Evolutionary conservation across 2,113 vertebrate species (phyloP).

Genomic region (Pycnonotus jocosus): DNA sequence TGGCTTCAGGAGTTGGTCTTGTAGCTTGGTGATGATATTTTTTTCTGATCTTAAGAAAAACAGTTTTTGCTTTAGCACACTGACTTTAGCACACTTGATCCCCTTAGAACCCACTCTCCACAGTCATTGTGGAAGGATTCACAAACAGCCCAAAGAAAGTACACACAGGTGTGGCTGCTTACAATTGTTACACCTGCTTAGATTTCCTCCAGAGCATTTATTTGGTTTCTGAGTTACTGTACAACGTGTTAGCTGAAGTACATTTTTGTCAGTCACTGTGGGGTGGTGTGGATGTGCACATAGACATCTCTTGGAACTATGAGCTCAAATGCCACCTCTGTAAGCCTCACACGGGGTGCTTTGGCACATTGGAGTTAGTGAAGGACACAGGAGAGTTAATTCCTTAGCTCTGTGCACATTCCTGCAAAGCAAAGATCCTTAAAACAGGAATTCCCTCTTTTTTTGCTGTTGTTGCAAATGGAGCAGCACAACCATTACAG

Average conservation of each 20-base stretch:
- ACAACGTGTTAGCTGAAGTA: neutral
- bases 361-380: neutral
- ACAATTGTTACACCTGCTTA: neutral
- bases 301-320: neutral
- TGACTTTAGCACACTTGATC: neutral
- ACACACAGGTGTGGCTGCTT: neutral
- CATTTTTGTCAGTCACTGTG: neutral
- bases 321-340: neutral
- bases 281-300: neutral
- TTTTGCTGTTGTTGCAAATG: neutral
- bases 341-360: neutral
- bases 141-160: neutral
- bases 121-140: neutral
- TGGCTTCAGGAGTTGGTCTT: neutral
- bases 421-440: neutral
- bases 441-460: neutral
- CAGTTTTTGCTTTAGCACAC: neutral
- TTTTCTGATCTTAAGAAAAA: neutral
- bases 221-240: neutral
- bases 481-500: neutral
- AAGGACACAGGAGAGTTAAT: neutral
- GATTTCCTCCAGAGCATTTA: neutral
- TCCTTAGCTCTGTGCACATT: neutral
- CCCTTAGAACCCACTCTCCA: neutral
- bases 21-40: neutral